Conservation (phyloP, 2,888 invertebrate species). For the Pheosia tremula region DNA sequence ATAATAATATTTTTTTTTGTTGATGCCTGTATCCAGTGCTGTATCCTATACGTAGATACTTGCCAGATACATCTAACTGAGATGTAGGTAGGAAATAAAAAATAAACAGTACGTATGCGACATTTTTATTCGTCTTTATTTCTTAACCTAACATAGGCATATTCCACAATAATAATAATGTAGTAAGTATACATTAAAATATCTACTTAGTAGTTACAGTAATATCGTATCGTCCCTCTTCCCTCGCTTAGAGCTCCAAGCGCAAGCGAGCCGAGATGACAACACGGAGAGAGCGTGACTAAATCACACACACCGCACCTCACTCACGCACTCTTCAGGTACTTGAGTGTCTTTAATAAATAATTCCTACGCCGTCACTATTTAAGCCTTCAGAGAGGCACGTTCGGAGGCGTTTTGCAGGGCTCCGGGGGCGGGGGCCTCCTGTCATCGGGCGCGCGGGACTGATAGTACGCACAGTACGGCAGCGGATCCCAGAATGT, state of each 20-base stretch:
- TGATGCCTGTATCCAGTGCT: too few species aligned
- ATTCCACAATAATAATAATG: slow-evolving; percentile 42
- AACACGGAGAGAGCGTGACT: slow-evolving; percentile 52
- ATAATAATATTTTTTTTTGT: too few species aligned
- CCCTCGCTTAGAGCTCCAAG: slow-evolving; percentile 43
- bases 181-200: slow-evolving; percentile 57
- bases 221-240: slow-evolving; percentile 66
- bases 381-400: slow-evolving; percentile 67
- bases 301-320: slow-evolving; percentile 46
- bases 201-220: slow-evolving; percentile 83
- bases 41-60: too few species aligned
- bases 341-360: slow-evolving; percentile 78
- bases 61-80: too few species aligned
- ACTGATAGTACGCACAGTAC: slow-evolving; percentile 93
- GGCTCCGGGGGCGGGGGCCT: slow-evolving; percentile 80
- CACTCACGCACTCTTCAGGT: slow-evolving; percentile 81
- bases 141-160: slow-evolving; percentile 46
- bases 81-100: too few species aligned
- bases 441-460: slow-evolving; percentile 86
- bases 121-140: slow-evolving; percentile 34
- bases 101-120: neutral
- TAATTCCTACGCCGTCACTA: slow-evolving; percentile 52
- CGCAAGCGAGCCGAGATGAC: slow-evolving; percentile 51
- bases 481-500: slow-evolving; percentile 94
- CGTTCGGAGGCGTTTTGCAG: slow-evolving; percentile 82